Evolutionary conservation across 2,113 vertebrate genomes (phyloP), one percentile per base, ranked within the genome.

Genomic region (Dipodomys merriami): DNA sequence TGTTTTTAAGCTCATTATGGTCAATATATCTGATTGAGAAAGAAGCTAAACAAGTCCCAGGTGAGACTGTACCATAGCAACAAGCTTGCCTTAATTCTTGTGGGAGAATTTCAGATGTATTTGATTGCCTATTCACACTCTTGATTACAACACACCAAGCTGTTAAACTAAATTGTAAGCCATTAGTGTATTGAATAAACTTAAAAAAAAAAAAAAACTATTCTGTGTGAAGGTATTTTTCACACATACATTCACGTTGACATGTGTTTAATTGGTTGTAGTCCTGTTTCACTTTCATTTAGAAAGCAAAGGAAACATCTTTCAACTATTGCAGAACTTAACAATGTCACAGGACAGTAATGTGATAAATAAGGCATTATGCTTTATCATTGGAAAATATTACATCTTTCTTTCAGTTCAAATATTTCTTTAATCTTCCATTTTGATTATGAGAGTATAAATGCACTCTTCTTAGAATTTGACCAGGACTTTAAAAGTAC

Each of bases 91-190:
- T 25, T 64, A 88, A 96, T 95, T 91, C 96, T 88, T 87, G 67
- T 13, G 94, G 91, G 97, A 97, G 53, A 33, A 90, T 93, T 95
- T 95, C 91, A 93, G 86, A 96, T 93, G 69, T 93, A 96, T 97
- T 89, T 96, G 95, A 96, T 97, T 97, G 95, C 96, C 88, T 96
- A 95, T 96, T 96, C 96, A 96, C 91, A 95, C 84, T 87, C 94
- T 91, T 97, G 95, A 97, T 97, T 97, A 96, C 89, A 95, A 94
- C 95, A 97, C 79, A 95, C 8, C 0, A 0, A 93, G 90, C 86
- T 91, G 72, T 91, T 96, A 96, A 93, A 95, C 91, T 93, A 95
- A 97, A 96, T 57, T 94, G 92, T 95, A 91, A 69, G 76, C 76
- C 82, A 95, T 96, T 91, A 97, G 96, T 81, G 30, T 79, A 93